Percentiles rank a stretch among this genome's conserved stretches.
Conservation (phyloP, 2,888 invertebrate species). For the Siphonodentalium dalli region DNA sequence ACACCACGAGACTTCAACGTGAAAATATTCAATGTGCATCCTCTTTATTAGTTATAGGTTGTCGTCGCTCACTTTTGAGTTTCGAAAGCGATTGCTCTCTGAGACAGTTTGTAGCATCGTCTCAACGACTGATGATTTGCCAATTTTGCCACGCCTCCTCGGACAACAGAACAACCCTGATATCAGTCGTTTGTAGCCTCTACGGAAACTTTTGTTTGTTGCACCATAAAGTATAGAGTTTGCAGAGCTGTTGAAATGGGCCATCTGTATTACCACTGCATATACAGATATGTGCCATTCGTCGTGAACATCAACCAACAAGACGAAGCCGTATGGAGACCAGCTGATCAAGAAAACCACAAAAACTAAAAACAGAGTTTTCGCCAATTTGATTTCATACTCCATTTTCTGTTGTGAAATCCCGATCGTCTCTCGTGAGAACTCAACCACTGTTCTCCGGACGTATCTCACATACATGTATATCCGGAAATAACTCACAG, state of each 20-base stretch:
- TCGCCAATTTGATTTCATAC: conserved; percentile 6
- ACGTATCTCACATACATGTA: conserved; percentile 4
- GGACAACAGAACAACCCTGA: too few species aligned
- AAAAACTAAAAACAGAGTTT: conserved; percentile 10
- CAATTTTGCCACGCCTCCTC: too few species aligned
- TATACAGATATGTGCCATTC: neutral
- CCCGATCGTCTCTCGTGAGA: neutral
- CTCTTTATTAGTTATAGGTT: too few species aligned
- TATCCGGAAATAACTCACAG: conserved; percentile 2
- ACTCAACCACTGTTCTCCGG: neutral
- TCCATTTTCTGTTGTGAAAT: conserved; percentile 1
- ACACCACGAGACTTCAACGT: too few species aligned
- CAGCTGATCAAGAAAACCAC: conserved; percentile 5
- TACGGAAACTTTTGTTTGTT: conserved; percentile 6
- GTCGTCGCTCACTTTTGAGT: too few species aligned
- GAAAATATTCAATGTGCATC: too few species aligned
- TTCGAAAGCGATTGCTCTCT: too few species aligned
- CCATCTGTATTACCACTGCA: neutral
- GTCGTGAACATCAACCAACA: conserved; percentile 5
- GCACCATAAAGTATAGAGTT: conserved; percentile 9
- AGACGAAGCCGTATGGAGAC: conserved; percentile 7
- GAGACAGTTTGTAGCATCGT: too few species aligned
- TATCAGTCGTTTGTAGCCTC: conserved; percentile 6
- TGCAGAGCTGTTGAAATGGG: conserved; percentile 7
- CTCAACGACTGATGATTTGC: too few species aligned